phyloP scores from a whole-genome alignment of 2,797 vertebrate species.

The Tadarida brasiliensis region DNA sequence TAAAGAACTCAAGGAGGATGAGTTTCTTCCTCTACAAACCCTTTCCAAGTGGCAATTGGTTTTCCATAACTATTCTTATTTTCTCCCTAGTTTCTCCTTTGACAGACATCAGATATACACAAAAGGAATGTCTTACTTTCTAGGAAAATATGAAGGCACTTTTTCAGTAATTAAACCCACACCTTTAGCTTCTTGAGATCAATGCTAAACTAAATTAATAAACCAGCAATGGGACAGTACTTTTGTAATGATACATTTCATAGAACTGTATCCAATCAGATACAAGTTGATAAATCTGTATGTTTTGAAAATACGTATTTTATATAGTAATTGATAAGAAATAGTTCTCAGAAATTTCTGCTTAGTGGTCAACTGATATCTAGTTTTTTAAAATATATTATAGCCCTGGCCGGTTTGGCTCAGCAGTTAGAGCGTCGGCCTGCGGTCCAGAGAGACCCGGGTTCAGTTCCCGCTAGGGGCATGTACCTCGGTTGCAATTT shows the following conservation, averaged over 20 bases:
- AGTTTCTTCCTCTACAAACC: background rate
- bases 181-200: background rate
- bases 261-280: background rate
- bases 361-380: background rate
- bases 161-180: background rate
- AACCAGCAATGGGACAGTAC: background rate
- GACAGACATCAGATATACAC: background rate
- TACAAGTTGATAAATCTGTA: conserved; percentile 9
- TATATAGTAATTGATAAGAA: background rate
- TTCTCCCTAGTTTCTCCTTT: background rate
- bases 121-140: background rate
- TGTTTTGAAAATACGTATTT: background rate
- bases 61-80: background rate
- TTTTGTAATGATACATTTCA: conserved; percentile 23
- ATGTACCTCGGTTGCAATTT: too few species aligned
- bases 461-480: too few species aligned
- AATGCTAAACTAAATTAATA: background rate
- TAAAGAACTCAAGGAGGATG: background rate
- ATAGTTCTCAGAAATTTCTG: background rate
- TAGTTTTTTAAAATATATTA: background rate
- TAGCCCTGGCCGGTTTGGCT: too few species aligned
- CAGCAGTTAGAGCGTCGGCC: too few species aligned
- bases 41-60: background rate
- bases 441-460: too few species aligned
- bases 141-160: background rate